These are phyloP conservation scores for Leucosticte australis DNA, from an alignment of 2,113 vertebrate genomes.

Conservation along the genomic window DNA sequence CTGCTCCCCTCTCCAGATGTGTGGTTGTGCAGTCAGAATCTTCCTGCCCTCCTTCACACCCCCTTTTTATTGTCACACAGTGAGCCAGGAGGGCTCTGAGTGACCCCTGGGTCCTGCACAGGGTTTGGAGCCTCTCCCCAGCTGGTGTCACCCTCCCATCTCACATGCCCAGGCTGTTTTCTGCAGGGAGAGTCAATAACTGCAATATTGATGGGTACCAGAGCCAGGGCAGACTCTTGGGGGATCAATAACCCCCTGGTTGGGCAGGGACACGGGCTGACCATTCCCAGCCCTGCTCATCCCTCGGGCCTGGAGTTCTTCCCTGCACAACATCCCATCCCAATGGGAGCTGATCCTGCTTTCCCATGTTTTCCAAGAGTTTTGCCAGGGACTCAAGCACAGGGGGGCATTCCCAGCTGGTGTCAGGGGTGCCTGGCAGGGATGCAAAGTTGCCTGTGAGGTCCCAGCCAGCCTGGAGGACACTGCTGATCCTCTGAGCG, in stretches of 20 bases:
- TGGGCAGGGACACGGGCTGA: not conserved
- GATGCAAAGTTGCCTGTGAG: not conserved
- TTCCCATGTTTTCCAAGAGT: rapidly evolving
- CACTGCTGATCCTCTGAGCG: not conserved
- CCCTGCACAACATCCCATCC: not conserved
- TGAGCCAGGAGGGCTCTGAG: not conserved
- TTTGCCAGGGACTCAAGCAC: not conserved
- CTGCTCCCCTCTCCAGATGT: not conserved
- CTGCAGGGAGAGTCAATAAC: not conserved
- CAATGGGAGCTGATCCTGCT: not conserved
- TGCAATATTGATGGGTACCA: not conserved
- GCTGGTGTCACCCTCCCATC: slow-evolving; percentile 9
- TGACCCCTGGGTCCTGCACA: not conserved
- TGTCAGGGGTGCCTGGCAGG: not conserved
- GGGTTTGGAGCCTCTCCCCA: not conserved
- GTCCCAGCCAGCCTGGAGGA: not conserved
- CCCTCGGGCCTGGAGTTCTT: not conserved
- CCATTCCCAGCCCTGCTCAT: not conserved
- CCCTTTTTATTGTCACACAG: not conserved
- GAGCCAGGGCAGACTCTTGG: not conserved
- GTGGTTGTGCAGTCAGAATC: not conserved
- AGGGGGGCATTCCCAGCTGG: not conserved
- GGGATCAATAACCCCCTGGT: not conserved
- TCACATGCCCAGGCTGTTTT: not conserved
- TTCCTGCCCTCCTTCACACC: not conserved